Base-by-base conservation (phyloP, 2,113 vertebrate genomes). In the Piaya cayana region DNA sequence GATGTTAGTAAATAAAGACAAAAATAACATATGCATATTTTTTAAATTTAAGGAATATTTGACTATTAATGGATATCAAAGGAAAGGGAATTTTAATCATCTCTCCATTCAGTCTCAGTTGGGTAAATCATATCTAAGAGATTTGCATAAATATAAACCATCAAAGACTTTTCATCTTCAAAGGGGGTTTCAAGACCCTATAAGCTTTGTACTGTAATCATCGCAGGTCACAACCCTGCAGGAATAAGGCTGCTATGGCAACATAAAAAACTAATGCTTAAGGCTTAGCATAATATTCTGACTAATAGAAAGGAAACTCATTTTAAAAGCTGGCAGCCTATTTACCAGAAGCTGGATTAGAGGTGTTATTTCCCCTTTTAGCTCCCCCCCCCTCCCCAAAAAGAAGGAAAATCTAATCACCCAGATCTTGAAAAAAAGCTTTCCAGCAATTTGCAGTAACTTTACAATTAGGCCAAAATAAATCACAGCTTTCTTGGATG, bases 111-210 rank as follows among this genome's bases (percentile, higher is more conserved):
- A 99, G 99, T 99, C 99, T 99, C 99, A 99, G 99, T 99, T 99
- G 99, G 99, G 99, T 99, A 99, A 99, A 99, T 99, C 99, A 99
- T 99, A 99, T 99, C 99, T 99, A 98, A 99, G 99, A 99, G 99
- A 99, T 99, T 99, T 99, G 99, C 99, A 99, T 99, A 99, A 99
- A 99, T 99, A 99, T 99, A 99, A 99, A 99, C 99, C 99, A 99
- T 99, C 99, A 99, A 99, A 99, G 99, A 99, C 99, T 99, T 99
- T 99, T 99, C 99, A 99, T 99, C 99, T 99, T 99, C 99, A 99
- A 99, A 99, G 99, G 98, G 99, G 98, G 99, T 99, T 99, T 99
- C 99, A 99, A 99, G 99, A 99, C 99, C 99, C 99, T 99, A 99
- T 99, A 99, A 99, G 99, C 99, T 99, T 99, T 99, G 99, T 99